Conservation (phyloP, 2,888 invertebrate genomes). For the Sialis lutaria region DNA sequence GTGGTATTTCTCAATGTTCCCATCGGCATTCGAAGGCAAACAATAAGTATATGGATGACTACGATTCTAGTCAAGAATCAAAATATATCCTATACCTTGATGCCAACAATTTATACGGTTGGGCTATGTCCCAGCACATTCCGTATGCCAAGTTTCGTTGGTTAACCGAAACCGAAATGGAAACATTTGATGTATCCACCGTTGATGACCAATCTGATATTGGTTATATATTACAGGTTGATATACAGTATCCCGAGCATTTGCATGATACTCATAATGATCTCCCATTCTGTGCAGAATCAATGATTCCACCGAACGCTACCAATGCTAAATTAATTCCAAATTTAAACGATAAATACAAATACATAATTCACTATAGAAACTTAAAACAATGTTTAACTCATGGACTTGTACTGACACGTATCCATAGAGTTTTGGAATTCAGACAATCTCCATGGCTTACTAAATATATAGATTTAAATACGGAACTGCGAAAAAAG, state of each 20-base stretch:
- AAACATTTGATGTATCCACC: not conserved
- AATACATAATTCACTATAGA: slow-evolving; percentile 16
- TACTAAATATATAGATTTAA: slow-evolving; percentile 21
- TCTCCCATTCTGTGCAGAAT: slow-evolving; percentile 15
- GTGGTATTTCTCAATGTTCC: slow-evolving; percentile 16
- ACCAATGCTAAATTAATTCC: slow-evolving; percentile 11
- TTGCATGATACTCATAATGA: slow-evolving; percentile 19
- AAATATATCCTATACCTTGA: slow-evolving; percentile 16
- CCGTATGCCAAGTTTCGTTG: slow-evolving; percentile 16
- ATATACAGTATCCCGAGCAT: slow-evolving; percentile 21
- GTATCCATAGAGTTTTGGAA: slow-evolving; percentile 18
- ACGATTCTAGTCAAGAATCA: slow-evolving; percentile 11
- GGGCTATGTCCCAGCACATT: slow-evolving; percentile 13
- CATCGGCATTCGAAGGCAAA: slow-evolving; percentile 17
- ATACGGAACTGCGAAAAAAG: slow-evolving; percentile 16
- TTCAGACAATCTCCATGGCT: slow-evolving; percentile 21
- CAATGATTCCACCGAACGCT: slow-evolving; percentile 8
- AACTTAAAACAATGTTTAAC: slow-evolving; percentile 14
- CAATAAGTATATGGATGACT: slow-evolving; percentile 18
- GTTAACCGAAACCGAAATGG: slow-evolving; percentile 8
- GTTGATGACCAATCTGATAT: slow-evolving; percentile 9
- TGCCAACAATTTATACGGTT: slow-evolving; percentile 16
- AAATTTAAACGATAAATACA: slow-evolving; percentile 12
- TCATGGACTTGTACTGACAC: slow-evolving; percentile 13
- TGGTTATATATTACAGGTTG: slow-evolving; percentile 23